Conservation (phyloP, 2,113 vertebrate genomes). For the Benitochromis conjunctus region DNA sequence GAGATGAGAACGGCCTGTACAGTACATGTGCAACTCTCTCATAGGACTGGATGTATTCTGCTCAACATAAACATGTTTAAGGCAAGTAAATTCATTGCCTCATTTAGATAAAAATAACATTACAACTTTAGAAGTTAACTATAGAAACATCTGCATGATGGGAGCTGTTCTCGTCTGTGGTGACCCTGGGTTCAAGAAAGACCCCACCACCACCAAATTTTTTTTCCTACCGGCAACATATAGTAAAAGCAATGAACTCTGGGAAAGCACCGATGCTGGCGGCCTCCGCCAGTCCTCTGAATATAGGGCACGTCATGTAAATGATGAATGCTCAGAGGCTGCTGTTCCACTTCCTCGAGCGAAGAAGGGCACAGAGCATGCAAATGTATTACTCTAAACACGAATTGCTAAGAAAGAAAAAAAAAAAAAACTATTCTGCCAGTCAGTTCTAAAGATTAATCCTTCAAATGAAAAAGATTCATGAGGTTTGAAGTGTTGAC, state of each 20-base stretch:
- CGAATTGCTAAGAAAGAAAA: background rate
- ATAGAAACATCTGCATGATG: background rate
- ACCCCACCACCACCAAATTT: background rate
- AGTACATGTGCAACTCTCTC: background rate
- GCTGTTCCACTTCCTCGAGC: conserved; percentile 51
- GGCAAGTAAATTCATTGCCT: background rate
- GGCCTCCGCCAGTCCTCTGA: conserved; percentile 27
- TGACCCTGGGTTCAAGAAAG: background rate
- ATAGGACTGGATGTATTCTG: background rate
- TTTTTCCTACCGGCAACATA: background rate
- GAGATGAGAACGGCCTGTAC: background rate
- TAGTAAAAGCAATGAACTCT: conserved; percentile 16
- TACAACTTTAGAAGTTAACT: background rate
- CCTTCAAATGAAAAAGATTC: background rate
- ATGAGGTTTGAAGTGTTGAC: conserved; percentile 15
- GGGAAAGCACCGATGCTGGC: conserved; percentile 2
- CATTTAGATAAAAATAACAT: background rate
- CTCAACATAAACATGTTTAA: background rate
- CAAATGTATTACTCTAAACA: conserved; percentile 19
- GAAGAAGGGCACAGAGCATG: conserved; percentile 36
- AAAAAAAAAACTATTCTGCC: background rate
- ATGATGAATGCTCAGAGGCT: conserved; percentile 69
- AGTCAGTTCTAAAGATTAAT: conserved; percentile 8
- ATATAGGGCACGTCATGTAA: conserved; percentile 63
- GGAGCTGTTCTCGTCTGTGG: background rate